Evolutionary conservation across 2,113 vertebrate species (phyloP).

Genomic region (Aphyosemion australe): DNA sequence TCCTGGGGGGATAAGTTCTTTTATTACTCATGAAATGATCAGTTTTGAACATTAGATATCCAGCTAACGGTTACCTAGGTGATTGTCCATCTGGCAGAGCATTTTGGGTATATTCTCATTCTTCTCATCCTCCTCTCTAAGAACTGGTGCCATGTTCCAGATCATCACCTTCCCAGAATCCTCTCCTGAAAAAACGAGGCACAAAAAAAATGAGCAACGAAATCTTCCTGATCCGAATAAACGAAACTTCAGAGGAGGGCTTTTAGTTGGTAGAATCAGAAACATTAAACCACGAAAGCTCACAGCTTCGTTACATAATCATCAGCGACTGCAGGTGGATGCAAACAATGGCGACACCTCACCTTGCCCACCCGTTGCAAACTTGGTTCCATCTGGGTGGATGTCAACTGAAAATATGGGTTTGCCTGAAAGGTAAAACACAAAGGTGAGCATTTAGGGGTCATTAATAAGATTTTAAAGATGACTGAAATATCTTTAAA

Average conservation of each 20-base stretch:
- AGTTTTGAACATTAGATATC: no score
- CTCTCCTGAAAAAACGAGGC: conserved; percentile 82
- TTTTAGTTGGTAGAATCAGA: background rate
- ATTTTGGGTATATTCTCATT: conserved; percentile 97
- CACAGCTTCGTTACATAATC: background rate
- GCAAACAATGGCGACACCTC: background rate
- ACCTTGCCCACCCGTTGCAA: conserved; percentile 98
- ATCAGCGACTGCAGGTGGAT: background rate
- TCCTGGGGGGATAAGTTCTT: no score
- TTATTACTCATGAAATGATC: no score
- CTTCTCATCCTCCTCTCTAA: conserved; percentile 97
- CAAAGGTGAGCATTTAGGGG: background rate
- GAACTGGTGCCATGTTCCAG: conserved; percentile 98
- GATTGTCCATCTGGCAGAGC: conserved; percentile 99
- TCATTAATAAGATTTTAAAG: background rate
- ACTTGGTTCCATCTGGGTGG: conserved; percentile 98
- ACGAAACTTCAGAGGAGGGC: no score
- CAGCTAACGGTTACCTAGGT: conserved; percentile 84
- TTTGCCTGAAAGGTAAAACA: conserved; percentile 83
- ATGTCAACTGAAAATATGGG: conserved; percentile 99
- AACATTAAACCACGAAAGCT: background rate
- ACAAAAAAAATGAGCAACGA: background rate
- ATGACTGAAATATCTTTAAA: background rate
- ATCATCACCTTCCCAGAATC: conserved; percentile 99
- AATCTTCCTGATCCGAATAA: no score